These are phyloP conservation scores for Acrossocheilus wenchowensis DNA, from an alignment of 2,797 vertebrate species.

Conservation along the genomic window DNA sequence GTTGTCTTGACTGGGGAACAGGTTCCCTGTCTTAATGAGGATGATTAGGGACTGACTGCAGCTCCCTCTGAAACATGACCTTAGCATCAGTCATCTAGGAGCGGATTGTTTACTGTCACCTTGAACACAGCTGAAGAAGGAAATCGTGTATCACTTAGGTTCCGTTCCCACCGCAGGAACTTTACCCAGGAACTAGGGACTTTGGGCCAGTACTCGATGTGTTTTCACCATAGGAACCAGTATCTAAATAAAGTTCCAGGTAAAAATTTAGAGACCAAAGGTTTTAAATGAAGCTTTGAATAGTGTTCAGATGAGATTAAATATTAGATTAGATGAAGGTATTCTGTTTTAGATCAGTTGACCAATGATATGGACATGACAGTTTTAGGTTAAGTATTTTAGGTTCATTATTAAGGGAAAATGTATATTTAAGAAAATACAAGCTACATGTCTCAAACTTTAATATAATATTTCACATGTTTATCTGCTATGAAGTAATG, in stretches of 20 bases:
- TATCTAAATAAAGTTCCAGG: too few relatives aligned
- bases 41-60: neutral
- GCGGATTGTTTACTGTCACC: constrained; percentile 34
- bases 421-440: neutral
- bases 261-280: neutral
- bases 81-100: constrained; percentile 34
- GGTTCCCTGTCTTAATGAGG: constrained; percentile 28
- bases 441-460: neutral
- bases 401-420: neutral
- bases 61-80: constrained; percentile 48
- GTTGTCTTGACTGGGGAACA: constrained; percentile 26
- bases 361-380: neutral
- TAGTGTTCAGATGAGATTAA: neutral
- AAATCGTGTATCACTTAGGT: neutral
- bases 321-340: neutral
- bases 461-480: neutral
- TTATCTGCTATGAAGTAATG: neutral
- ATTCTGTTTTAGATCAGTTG: neutral
- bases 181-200: neutral
- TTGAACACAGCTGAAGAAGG: constrained; percentile 23
- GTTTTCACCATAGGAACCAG: too few relatives aligned
- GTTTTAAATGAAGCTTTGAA: neutral
- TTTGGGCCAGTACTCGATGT: too few relatives aligned
- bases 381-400: neutral
- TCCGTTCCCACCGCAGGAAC: too few relatives aligned